Conservation (phyloP, 1,140 invertebrate species). For the Ostrea edulis region DNA sequence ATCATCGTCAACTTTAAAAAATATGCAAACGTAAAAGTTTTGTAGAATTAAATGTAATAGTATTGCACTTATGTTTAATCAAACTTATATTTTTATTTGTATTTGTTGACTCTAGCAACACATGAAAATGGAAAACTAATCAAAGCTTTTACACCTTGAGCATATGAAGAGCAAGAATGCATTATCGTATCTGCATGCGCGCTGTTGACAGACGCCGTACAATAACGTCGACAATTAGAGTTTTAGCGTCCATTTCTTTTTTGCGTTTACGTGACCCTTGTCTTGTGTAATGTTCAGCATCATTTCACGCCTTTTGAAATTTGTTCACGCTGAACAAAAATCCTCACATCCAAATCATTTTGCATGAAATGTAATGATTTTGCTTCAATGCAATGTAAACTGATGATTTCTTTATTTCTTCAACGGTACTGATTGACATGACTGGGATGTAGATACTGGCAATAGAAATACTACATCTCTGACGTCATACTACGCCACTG, state of each 20-base stretch:
- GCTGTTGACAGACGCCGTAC: background rate
- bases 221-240: slow-evolving; percentile 21
- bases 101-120: background rate
- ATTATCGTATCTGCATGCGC: slow-evolving; percentile 25
- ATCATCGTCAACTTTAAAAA: too few relatives aligned
- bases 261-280: background rate
- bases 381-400: background rate
- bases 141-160: background rate
- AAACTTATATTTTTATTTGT: too few relatives aligned
- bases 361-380: slow-evolving; percentile 37
- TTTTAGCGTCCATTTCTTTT: background rate
- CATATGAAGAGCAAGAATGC: background rate
- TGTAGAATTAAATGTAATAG: too few relatives aligned
- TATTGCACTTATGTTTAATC: too few relatives aligned
- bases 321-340: slow-evolving; percentile 23
- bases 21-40: too few relatives aligned
- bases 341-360: background rate
- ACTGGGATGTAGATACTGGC: background rate
- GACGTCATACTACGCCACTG: slow-evolving; percentile 1
- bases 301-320: slow-evolving; percentile 38
- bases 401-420: slow-evolving; percentile 27
- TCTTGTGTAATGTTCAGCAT: slow-evolving; percentile 25
- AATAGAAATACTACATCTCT: background rate
- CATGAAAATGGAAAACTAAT: slow-evolving; percentile 1
- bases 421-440: background rate